phyloP scores from a whole-genome alignment of 2,888 invertebrate genomes.

The Stomorhina lunata region DNA sequence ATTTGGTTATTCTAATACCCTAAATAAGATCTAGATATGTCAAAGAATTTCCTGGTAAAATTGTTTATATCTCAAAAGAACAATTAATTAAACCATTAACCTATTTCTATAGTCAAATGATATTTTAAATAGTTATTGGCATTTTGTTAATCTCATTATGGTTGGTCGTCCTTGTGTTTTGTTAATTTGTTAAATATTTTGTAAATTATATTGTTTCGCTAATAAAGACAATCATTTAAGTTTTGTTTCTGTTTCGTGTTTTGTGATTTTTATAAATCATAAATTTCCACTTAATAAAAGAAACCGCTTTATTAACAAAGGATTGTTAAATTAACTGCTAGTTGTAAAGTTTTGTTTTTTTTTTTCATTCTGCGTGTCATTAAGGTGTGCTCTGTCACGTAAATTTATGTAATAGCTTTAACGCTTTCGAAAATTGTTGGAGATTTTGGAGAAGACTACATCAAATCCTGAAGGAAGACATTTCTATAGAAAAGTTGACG shows the following conservation, averaged over 20 bases:
- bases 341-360: constrained; percentile 38
- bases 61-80: constrained; percentile 7
- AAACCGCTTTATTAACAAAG: constrained; percentile 58
- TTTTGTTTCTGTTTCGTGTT: constrained; percentile 2
- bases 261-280: constrained; percentile 13
- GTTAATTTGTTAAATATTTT: constrained; percentile 43
- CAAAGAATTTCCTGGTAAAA: background rate
- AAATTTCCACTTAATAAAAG: constrained; percentile 52
- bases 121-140: background rate
- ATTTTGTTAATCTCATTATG: constrained; percentile 36
- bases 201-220: constrained; percentile 28
- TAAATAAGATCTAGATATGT: background rate
- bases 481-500: too few relatives aligned
- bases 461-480: too few relatives aligned
- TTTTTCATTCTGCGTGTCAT: too few relatives aligned
- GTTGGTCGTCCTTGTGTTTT: constrained; percentile 16
- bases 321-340: constrained; percentile 50
- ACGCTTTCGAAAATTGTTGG: background rate
- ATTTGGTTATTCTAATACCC: constrained; percentile 28
- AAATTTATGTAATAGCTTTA: constrained; percentile 27
- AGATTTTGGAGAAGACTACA: too few relatives aligned
- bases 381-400: constrained; percentile 41
- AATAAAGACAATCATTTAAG: constrained; percentile 35
- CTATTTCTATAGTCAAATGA: background rate
- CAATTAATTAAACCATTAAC: constrained; percentile 37